Evolutionary conservation across 2,113 vertebrate species (phyloP), one percentile per base, ranked within the genome.

Genomic region (Cyprinus carpio): DNA sequence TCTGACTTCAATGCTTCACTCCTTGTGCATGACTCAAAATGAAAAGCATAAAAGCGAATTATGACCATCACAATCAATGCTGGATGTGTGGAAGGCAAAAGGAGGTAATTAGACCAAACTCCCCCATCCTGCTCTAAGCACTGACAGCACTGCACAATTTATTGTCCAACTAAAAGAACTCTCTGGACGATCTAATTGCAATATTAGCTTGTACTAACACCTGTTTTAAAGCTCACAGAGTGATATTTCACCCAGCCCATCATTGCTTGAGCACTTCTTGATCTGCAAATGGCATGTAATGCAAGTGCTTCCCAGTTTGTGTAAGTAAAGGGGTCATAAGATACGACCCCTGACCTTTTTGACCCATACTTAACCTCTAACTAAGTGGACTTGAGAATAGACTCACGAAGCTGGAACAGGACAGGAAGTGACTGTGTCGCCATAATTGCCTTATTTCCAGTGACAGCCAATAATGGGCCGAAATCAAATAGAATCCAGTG

Each of bases 151-250:
- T 31, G 3, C 67, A 82, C 83, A 84, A 94, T 94, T 95, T 95
- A 94, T 92, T 54, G 89, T 84, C 87, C 90, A 89, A 6, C 87
- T 85, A 87, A 87, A 87, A 90, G 88, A 85, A 89, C 92, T 93
- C 69, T 90, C 89, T 90, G 91, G 84, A 91, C 87, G 88, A 91
- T 92, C 93, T 94, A 94, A 95, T 92, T 92, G 93, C 92, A 91
- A 92, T 93, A 95, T 94, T 94, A 94, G 93, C 91, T 92, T 90
- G 93, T 92, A 93, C 92, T 93, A 93, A 91, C 92, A 92, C 91
- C 91, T 91, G 91, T 90, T 90, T 89, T 84, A 87, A 84, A 86
- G 81, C 81, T 54, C 18, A 87, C 78, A 31, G 58, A 86, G 83
- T 77, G 16, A 91, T 91, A 92, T 87, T 88, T 90, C 87, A 87